phyloP scores from a whole-genome alignment of 2,888 invertebrate genomes.

The Cephus nigrinus region DNA sequence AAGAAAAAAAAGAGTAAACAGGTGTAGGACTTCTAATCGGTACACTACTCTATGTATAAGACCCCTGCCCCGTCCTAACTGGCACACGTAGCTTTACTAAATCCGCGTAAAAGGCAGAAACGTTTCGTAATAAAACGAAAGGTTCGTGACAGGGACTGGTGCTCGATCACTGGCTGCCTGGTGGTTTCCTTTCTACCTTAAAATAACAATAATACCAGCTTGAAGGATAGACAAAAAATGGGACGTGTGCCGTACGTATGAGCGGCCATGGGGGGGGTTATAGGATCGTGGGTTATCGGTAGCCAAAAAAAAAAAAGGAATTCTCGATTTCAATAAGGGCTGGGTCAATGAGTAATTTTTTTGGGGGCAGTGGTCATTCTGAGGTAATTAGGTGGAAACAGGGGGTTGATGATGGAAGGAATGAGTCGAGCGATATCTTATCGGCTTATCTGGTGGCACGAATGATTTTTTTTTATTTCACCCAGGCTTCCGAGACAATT shows the following conservation, averaged over 20 bases:
- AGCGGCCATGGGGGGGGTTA: not conserved
- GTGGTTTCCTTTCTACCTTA: not conserved
- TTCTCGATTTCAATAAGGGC: not conserved
- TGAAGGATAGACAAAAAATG: constrained; percentile 27
- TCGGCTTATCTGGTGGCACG: not conserved
- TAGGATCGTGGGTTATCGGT: not conserved
- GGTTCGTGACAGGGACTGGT: constrained; percentile 30
- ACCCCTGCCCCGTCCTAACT: too few relatives aligned
- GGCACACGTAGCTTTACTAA: not conserved
- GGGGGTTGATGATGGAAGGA: not conserved
- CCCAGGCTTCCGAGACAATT: not conserved
- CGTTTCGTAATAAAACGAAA: constrained; percentile 31
- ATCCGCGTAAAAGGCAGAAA: not conserved
- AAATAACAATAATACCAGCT: not conserved
- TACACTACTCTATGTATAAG: not conserved
- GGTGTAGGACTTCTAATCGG: not conserved
- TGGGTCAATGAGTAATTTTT: not conserved
- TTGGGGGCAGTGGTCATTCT: not conserved
- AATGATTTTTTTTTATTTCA: not conserved
- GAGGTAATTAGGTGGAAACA: not conserved
- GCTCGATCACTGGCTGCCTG: constrained; percentile 25
- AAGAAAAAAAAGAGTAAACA: not conserved
- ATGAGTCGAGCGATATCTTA: not conserved
- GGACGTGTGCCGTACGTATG: constrained; percentile 8
- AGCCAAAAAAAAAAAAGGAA: not conserved